Conservation (phyloP, 2,113 vertebrate genomes). For the Pluvialis apricaria region DNA sequence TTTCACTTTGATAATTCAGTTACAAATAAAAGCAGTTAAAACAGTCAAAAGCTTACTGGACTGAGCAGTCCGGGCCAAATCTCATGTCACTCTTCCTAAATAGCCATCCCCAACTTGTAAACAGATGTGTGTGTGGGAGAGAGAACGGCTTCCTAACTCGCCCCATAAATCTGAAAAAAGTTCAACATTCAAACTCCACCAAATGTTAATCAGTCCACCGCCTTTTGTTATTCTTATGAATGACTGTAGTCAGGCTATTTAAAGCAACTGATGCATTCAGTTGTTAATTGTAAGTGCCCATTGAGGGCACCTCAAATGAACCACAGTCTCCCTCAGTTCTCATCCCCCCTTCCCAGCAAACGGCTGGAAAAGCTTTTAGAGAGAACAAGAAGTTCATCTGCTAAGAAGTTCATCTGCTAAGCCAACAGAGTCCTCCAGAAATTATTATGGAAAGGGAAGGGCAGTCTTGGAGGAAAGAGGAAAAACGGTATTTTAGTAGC, state of each 20-base stretch:
- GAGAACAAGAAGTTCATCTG: conserved; percentile 23
- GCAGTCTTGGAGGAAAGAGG: background rate
- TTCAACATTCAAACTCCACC: background rate
- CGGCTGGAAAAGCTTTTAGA: conserved; percentile 5
- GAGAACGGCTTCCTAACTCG: conserved; percentile 11
- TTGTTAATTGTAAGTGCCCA: conserved; percentile 54
- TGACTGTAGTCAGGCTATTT: conserved; percentile 55
- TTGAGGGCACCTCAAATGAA: conserved; percentile 47
- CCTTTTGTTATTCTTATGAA: conserved; percentile 59
- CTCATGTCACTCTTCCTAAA: background rate
- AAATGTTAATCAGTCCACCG: conserved; percentile 8
- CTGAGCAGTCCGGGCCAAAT: background rate
- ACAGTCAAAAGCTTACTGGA: background rate
- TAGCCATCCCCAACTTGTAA: background rate
- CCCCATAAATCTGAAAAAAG: conserved; percentile 12
- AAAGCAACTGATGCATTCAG: conserved; percentile 54
- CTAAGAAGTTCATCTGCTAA: conserved; percentile 9
- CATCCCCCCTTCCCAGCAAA: conserved; percentile 22
- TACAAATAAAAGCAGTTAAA: background rate
- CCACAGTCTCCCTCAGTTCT: conserved; percentile 21
- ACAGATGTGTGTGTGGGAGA: background rate
- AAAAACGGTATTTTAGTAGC: background rate
- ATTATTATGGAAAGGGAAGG: background rate
- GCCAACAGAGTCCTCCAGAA: background rate
- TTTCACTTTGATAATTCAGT: background rate